Conservation (phyloP, 2,113 vertebrate species). For the Neomonachus schauinslandi region DNA sequence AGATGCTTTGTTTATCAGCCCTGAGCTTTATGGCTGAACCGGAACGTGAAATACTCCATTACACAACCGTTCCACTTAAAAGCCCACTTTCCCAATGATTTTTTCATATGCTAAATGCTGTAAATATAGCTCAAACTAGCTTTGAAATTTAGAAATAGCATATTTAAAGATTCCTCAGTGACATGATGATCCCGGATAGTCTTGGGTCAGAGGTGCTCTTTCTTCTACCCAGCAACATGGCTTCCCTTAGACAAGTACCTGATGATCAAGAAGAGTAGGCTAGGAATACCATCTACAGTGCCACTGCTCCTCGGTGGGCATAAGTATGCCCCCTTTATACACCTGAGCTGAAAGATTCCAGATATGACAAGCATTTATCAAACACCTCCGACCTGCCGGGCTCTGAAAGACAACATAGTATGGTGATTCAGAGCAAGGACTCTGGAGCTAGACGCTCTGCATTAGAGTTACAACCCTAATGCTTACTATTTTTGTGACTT, state of each 20-base stretch:
- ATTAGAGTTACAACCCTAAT: neutral
- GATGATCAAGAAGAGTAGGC: neutral
- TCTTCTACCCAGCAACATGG: rapidly evolving
- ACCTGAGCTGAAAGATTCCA: neutral
- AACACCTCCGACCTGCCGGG: neutral
- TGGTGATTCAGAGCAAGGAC: neutral
- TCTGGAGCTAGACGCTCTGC: neutral
- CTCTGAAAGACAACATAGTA: neutral
- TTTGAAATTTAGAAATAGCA: slow-evolving; percentile 70
- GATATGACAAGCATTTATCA: neutral
- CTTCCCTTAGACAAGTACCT: neutral
- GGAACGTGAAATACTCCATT: slow-evolving; percentile 86
- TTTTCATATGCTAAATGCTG: slow-evolving; percentile 61
- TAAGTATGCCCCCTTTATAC: too few relatives aligned
- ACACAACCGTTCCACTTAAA: slow-evolving; percentile 80
- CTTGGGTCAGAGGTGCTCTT: neutral
- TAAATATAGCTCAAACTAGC: slow-evolving; percentile 55
- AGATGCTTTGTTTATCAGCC: slow-evolving; percentile 89
- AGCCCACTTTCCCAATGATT: slow-evolving; percentile 58
- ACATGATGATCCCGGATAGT: slow-evolving; percentile 15
- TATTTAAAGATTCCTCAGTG: slow-evolving; percentile 52
- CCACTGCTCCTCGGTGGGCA: neutral
- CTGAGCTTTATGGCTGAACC: slow-evolving; percentile 87
- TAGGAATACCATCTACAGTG: neutral
- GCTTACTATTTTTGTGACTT: neutral